phyloP scores from a whole-genome alignment of 1,140 invertebrate species.

The Ceratina australensis region DNA sequence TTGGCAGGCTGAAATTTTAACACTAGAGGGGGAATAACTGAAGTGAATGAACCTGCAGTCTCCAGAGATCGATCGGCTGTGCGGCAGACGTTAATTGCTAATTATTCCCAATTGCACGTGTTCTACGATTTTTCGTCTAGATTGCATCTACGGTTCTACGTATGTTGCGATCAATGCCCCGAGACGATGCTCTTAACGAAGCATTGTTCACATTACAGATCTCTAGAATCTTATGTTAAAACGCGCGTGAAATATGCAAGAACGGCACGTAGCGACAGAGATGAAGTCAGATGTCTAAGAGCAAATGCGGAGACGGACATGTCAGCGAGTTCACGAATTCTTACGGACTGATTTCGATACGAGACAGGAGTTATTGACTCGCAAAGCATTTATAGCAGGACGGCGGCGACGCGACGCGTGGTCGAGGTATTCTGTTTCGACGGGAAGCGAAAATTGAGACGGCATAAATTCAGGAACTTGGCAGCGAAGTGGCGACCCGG shows the following conservation, averaged over 20 bases:
- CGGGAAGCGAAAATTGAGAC: conserved; percentile 38
- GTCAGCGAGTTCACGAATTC: background rate
- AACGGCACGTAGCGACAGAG: background rate
- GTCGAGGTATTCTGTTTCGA: background rate
- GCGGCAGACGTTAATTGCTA: conserved; percentile 21
- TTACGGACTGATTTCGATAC: conserved; percentile 12
- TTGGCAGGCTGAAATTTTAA: conserved; percentile 20
- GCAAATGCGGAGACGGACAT: background rate
- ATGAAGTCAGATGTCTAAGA: background rate
- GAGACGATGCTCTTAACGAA: background rate
- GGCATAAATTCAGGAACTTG: conserved; percentile 31
- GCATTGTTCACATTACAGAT: background rate
- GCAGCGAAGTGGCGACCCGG: conserved; percentile 2
- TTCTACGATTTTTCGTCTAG: background rate
- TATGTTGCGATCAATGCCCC: background rate
- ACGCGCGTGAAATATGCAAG: too few species aligned
- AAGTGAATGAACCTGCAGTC: conserved; percentile 3
- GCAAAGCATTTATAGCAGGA: background rate
- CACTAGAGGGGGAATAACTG: conserved; percentile 7
- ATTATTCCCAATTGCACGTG: background rate
- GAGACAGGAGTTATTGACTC: conserved; percentile 17
- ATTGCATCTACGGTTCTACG: too few species aligned
- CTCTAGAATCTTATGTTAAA: too few species aligned
- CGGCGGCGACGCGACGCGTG: background rate
- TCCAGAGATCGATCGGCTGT: conserved; percentile 12